Evolutionary conservation across 2,888 invertebrate genomes (phyloP).

Genomic region (Melipona bicolor): DNA sequence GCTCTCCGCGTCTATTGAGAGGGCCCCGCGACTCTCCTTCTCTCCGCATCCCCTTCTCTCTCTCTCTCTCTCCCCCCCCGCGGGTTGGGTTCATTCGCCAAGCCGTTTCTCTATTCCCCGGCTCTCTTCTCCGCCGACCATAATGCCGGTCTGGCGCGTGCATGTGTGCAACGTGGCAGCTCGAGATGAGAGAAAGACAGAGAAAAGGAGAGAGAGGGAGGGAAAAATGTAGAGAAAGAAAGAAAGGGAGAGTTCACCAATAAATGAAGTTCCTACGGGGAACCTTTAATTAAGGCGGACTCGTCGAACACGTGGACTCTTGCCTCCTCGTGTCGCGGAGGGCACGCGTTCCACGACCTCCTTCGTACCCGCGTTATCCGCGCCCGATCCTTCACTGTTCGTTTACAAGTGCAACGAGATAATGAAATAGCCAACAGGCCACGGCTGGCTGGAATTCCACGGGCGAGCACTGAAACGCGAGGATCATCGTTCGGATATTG

Average conservation of each 20-base stretch:
- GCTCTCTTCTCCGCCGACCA: constrained; percentile 3
- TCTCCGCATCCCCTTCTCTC: background rate
- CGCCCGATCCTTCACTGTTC: constrained; percentile 16
- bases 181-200: background rate
- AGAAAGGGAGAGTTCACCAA: constrained; percentile 46
- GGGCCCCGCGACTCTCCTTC: constrained; percentile 26
- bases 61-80: background rate
- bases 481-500: constrained; percentile 44
- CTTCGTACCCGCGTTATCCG: constrained; percentile 9
- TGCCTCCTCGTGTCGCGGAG: constrained; percentile 47
- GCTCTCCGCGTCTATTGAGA: constrained; percentile 13
- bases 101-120: constrained; percentile 14
- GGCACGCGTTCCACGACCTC: constrained; percentile 54
- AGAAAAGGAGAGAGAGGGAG: background rate
- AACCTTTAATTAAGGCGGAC: constrained; percentile 66
- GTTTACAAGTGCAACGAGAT: constrained; percentile 48
- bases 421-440: constrained; percentile 44
- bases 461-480: constrained; percentile 23
- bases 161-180: constrained; percentile 23
- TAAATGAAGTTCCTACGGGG: constrained; percentile 62
- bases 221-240: background rate
- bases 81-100: too few species aligned
- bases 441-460: constrained; percentile 26
- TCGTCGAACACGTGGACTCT: constrained; percentile 45
- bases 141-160: constrained; percentile 14